These are phyloP conservation scores for Cotesia congregata DNA, from an alignment of 2,888 invertebrate genomes.

Conservation along the genomic window DNA sequence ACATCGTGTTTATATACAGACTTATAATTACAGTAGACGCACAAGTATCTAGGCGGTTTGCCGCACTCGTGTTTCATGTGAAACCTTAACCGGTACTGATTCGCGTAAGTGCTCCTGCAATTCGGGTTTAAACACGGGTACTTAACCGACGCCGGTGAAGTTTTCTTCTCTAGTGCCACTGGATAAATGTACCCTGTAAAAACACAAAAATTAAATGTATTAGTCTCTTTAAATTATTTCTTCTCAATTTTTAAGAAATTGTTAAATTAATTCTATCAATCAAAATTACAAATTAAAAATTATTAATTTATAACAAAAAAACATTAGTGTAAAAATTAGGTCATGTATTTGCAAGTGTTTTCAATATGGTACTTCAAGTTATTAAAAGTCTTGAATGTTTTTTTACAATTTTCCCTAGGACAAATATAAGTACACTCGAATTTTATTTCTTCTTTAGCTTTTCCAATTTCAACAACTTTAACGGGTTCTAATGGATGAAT, in stretches of 20 bases:
- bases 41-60: slow-evolving; percentile 58
- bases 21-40: slow-evolving; percentile 47
- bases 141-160: neutral
- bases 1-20: slow-evolving; percentile 43
- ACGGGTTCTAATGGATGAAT: slow-evolving; percentile 10
- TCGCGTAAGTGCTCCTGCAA: slow-evolving; percentile 58
- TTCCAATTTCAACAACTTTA: neutral
- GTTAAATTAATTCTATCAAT: no score
- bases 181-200: neutral
- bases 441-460: neutral
- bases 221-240: no score
- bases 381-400: neutral
- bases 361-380: neutral
- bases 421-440: neutral
- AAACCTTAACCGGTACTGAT: slow-evolving; percentile 53
- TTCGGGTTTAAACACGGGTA: slow-evolving; percentile 55
- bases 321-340: neutral
- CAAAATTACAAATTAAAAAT: no score
- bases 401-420: neutral
- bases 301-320: no score
- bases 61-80: slow-evolving; percentile 65
- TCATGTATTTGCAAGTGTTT: neutral
- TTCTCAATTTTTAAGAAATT: no score
- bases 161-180: neutral
- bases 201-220: neutral